phyloP scores from a whole-genome alignment of 2,113 vertebrate species.

The Puntigrus tetrazona region DNA sequence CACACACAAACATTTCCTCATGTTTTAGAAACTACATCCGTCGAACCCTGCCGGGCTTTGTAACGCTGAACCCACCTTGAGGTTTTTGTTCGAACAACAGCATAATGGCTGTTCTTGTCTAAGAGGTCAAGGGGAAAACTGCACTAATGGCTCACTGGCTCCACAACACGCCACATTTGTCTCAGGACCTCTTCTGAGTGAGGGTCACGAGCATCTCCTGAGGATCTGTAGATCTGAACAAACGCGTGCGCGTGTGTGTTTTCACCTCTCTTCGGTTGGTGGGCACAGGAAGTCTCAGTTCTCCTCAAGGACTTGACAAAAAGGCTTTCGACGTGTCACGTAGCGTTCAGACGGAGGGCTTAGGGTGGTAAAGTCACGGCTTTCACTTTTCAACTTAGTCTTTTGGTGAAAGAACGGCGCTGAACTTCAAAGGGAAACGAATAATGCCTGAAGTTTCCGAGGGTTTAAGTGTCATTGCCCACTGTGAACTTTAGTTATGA shows the following conservation, averaged over 20 bases:
- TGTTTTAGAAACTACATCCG: constrained; percentile 1
- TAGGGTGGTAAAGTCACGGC: neutral
- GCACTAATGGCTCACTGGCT: constrained; percentile 49
- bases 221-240: constrained; percentile 22
- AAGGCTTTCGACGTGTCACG: neutral
- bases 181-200: constrained; percentile 28
- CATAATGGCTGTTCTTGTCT: constrained; percentile 40
- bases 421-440: constrained; percentile 7
- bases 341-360: constrained; percentile 6
- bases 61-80: constrained; percentile 16
- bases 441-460: neutral
- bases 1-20: neutral
- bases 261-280: neutral
- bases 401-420: neutral
- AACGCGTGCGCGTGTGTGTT: constrained; percentile 37
- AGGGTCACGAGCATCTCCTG: constrained; percentile 35
- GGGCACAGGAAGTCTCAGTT: neutral
- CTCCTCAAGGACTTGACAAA: constrained; percentile 28
- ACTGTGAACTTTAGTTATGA: neutral
- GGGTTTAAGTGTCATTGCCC: constrained; percentile 2
- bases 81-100: constrained; percentile 1
- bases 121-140: constrained; percentile 36
- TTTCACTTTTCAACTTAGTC: constrained; percentile 21
- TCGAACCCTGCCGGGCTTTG: neutral
- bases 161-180: constrained; percentile 39